Conservation (phyloP, 2,888 invertebrate species). For the Parascotia fuliginaria region DNA sequence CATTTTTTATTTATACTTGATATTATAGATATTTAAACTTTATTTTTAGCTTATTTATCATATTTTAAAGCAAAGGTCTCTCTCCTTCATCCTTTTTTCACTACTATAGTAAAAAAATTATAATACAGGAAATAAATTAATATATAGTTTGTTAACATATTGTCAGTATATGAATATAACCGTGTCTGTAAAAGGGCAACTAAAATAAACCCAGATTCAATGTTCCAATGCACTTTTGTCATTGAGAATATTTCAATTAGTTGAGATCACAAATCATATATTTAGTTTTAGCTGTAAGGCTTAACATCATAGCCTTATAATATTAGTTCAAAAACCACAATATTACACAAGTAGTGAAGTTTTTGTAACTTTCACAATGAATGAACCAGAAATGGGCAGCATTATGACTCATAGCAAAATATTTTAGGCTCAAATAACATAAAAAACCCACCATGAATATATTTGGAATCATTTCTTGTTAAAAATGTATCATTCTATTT, state of each 20-base stretch:
- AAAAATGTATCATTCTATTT: background rate
- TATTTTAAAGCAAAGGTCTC: too few relatives aligned
- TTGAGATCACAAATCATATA: background rate
- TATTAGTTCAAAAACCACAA: background rate
- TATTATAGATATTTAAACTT: too few relatives aligned
- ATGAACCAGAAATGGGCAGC: slow-evolving; percentile 35
- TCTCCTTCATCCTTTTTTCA: too few relatives aligned
- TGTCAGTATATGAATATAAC: too few relatives aligned
- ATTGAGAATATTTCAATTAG: background rate
- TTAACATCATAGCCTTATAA: background rate
- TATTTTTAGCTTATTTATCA: too few relatives aligned
- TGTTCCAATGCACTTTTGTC: background rate
- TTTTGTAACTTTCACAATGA: slow-evolving; percentile 33
- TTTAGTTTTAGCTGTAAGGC: background rate
- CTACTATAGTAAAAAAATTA: too few relatives aligned
- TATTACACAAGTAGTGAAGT: slow-evolving; percentile 5
- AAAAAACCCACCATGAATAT: too few relatives aligned
- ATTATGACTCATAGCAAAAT: slow-evolving; percentile 29
- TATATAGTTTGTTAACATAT: too few relatives aligned
- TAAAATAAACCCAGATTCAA: background rate
- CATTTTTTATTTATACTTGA: too few relatives aligned
- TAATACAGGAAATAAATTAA: too few relatives aligned
- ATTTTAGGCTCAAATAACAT: too few relatives aligned
- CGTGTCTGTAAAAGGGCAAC: background rate
- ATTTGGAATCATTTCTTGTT: too few relatives aligned